Conservation (phyloP, 2,797 vertebrate species). For the Podarcis lilfordi region DNA sequence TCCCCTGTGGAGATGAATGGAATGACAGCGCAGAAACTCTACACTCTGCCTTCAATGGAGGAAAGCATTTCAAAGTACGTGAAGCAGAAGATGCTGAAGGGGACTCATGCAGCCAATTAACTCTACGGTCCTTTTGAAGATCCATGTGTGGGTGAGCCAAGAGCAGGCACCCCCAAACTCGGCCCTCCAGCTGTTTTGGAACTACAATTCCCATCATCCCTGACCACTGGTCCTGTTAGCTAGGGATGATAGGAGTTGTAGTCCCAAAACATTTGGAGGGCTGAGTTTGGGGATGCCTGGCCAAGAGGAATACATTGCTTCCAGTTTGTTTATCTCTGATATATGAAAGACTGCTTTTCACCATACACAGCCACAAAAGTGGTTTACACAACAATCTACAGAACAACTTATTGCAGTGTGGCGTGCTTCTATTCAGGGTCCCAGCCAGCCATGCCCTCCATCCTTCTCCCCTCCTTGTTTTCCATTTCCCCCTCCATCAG, state of each 20-base stretch:
- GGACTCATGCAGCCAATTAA: not conserved
- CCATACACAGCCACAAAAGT: no score
- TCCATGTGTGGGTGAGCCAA: not conserved
- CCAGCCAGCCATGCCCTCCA: not conserved
- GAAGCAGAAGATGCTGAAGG: not conserved
- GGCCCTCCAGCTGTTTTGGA: no score
- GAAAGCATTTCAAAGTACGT: constrained; percentile 44
- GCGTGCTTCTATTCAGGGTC: not conserved
- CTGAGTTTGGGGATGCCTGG: no score
- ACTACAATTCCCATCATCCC: no score
- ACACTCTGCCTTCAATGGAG: constrained; percentile 11
- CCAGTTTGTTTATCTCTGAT: no score
- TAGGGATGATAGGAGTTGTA: no score
- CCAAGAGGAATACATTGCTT: not conserved
- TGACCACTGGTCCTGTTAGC: no score
- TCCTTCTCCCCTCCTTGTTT: not conserved
- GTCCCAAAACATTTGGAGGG: no score
- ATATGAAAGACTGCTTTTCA: no score
- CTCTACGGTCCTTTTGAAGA: not conserved
- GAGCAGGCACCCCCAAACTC: no score
- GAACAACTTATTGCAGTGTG: not conserved
- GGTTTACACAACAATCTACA: no score
- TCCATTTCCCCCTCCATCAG: not conserved
- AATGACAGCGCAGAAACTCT: constrained; percentile 46
- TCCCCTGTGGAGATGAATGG: constrained; percentile 44